Evolutionary conservation across 2,888 invertebrate species (phyloP), one percentile per base, ranked within the genome.

Genomic region (Cephus pygmeus): DNA sequence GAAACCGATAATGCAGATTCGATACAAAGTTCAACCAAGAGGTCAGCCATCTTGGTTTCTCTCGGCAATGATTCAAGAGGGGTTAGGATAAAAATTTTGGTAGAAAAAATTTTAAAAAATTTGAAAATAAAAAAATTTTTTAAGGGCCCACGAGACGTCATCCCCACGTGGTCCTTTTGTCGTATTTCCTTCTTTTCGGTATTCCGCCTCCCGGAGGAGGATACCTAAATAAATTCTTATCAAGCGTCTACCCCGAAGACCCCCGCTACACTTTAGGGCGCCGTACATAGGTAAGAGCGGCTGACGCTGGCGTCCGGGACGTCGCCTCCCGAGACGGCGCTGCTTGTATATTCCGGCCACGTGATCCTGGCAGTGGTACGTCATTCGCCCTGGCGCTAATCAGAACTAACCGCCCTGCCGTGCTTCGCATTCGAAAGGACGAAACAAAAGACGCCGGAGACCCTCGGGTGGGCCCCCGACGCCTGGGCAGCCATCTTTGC

Each of bases 341-440:
- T 34, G 74, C 36, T 34, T 34, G 35, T 79, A 88, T 87, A 91
- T 91, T 90, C 91, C 83, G 84, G 86, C 85, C 91, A 91, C 91
- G 91, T 85, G 86, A 86, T 87, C 87, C 85, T 85, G 87, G 85
- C 89, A 90, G 90, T 90, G 91, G 90, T 91, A 91, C 90, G 90
- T 91, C 78, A 78, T 78, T 78, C 90, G 90, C 86, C 86, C 88
- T 85, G 88, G 86, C 88, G 90, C 91, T 91, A 91, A 91, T 91
- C 91, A 91, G 91, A 91, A 91, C 91, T 91, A 91, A 91, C 91
- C 89, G 91, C 87, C 87, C 87, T 86, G 86, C 87, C 91, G 91
- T 91, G 91, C 89, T 84, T 81, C 78, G 91, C 88, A 87, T 91
- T 83, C 85, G 77, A 34, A 74, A 76, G 36, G 69, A 69, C 73